These are phyloP conservation scores for Burhinus oedicnemus DNA, from an alignment of 2,113 vertebrate species.

Conservation along the genomic window DNA sequence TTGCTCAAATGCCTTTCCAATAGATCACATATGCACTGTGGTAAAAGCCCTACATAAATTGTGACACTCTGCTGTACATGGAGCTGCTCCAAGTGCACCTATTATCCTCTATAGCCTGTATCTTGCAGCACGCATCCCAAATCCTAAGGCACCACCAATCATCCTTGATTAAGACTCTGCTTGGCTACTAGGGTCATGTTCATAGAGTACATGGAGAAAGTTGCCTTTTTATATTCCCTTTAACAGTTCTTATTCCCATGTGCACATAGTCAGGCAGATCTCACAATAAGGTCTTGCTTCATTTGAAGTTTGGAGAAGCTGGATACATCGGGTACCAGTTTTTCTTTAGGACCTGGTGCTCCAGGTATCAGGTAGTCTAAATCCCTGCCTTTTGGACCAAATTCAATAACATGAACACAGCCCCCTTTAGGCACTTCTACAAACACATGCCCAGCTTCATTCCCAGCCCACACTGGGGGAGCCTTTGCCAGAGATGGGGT, in stretches of 20 bases:
- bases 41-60: not conserved
- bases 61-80: not conserved
- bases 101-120: not conserved
- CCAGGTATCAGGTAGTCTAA: not conserved
- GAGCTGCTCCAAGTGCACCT: not conserved
- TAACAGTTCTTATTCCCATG: not conserved
- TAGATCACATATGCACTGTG: not conserved
- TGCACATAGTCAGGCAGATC: not conserved
- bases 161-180: not conserved
- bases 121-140: not conserved
- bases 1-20: not conserved
- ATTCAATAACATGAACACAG: not conserved
- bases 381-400: not conserved
- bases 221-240: not conserved
- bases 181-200: not conserved
- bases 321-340: not conserved
- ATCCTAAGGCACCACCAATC: not conserved
- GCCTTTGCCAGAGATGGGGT: not conserved
- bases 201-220: not conserved
- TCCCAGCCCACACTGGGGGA: fast-evolving
- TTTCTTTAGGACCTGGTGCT: not conserved
- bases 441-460: not conserved
- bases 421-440: no score
- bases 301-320: not conserved
- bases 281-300: not conserved